These are phyloP conservation scores for Elaeidobius kamerunicus DNA, from an alignment of 2,888 invertebrate genomes.

Conservation along the genomic window DNA sequence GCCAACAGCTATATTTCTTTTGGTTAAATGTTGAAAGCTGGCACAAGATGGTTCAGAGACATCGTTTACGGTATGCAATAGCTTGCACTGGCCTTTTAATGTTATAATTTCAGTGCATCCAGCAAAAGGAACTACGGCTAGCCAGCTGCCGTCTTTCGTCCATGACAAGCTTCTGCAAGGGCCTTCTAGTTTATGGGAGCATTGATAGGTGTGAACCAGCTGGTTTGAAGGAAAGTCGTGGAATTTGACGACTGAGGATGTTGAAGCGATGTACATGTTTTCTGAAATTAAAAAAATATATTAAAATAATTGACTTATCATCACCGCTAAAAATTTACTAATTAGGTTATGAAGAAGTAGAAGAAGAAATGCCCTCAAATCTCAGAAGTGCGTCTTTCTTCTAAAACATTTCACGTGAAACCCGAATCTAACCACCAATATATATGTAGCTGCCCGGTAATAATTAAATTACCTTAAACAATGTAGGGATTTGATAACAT, in stretches of 20 bases:
- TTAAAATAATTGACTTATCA: not conserved
- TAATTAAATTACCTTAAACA: no score
- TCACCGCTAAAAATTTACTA: no score
- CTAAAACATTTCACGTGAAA: no score
- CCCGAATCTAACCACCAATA: no score
- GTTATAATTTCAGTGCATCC: constrained; percentile 46
- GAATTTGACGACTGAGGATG: constrained; percentile 56
- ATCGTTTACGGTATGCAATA: constrained; percentile 43
- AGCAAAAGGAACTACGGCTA: constrained; percentile 44
- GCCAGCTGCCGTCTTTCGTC: constrained; percentile 48
- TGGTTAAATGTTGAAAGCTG: constrained; percentile 45
- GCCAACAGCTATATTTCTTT: constrained; percentile 43
- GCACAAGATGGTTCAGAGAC: constrained; percentile 46
- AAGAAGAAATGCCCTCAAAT: no score
- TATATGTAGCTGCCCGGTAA: no score
- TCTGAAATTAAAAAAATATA: constrained; percentile 27
- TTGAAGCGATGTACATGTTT: constrained; percentile 56
- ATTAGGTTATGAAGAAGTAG: not conserved
- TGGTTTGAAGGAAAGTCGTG: constrained; percentile 56
- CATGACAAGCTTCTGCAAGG: constrained; percentile 45
- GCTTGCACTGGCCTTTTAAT: constrained; percentile 42
- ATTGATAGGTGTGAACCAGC: constrained; percentile 52
- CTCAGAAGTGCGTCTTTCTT: no score
- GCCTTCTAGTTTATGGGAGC: constrained; percentile 34
- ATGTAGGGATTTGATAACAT: no score